Conservation (phyloP, 2,113 vertebrate genomes). For the Mellivora capensis region DNA sequence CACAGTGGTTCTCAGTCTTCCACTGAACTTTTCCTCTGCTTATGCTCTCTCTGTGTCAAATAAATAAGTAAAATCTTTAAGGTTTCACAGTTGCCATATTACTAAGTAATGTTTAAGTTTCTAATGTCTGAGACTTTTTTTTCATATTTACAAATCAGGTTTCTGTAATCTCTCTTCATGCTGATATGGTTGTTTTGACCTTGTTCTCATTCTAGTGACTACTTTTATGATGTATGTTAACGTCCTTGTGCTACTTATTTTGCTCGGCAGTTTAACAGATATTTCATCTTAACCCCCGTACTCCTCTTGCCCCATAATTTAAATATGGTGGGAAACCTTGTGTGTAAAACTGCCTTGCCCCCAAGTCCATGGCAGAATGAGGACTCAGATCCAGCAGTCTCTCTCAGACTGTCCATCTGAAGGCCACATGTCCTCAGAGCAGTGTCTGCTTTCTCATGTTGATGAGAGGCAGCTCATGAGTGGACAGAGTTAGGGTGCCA, state of each 20-base stretch:
- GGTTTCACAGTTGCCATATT: not conserved
- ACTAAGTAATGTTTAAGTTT: not conserved
- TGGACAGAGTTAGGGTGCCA: rapidly evolving
- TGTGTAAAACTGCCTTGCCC: not conserved
- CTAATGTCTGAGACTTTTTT: not conserved
- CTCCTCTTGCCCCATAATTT: not conserved
- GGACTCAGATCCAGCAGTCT: not conserved
- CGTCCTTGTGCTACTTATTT: not conserved
- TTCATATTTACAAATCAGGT: not conserved
- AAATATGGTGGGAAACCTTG: not conserved
- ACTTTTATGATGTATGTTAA: not conserved
- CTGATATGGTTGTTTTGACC: not conserved
- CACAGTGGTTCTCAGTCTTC: not conserved
- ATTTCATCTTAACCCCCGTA: not conserved
- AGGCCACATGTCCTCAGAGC: too few species aligned
- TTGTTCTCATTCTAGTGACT: not conserved
- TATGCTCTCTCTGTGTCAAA: too few species aligned
- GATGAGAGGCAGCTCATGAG: not conserved
- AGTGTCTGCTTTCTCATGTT: not conserved
- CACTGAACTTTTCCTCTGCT: too few species aligned
- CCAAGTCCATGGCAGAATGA: too few species aligned
- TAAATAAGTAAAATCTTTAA: not conserved
- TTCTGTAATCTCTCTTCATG: not conserved
- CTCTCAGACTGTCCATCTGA: not conserved
- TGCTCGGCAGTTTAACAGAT: not conserved